Percentiles rank a stretch among this genome's conserved stretches.
These are phyloP conservation scores for Acanthisitta chloris DNA, from an alignment of 2,113 vertebrate species.

Conservation along the genomic window DNA sequence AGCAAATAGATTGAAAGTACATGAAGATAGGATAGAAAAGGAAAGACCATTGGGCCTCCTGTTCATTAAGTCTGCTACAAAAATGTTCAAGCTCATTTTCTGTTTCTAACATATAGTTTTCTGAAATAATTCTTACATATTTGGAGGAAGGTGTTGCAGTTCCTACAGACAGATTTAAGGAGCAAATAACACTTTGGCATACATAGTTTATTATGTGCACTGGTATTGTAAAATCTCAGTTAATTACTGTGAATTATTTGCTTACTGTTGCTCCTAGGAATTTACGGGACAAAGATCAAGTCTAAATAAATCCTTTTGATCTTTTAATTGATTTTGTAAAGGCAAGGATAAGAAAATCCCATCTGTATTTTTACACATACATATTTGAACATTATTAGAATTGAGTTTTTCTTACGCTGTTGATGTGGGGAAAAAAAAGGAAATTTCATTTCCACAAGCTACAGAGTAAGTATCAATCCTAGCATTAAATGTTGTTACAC, in stretches of 20 bases:
- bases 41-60: neutral
- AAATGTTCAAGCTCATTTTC: neutral
- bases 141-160: neutral
- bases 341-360: neutral
- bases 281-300: neutral
- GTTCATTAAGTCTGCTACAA: neutral
- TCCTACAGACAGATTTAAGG: neutral
- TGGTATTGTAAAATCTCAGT: neutral
- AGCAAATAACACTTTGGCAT: neutral
- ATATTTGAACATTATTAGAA: neutral
- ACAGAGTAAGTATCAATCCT: neutral
- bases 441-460: neutral
- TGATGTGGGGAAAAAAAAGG: neutral
- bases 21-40: neutral
- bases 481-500: neutral
- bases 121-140: neutral
- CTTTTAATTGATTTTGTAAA: neutral
- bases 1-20: neutral
- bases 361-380: neutral
- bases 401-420: neutral
- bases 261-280: neutral
- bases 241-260: constrained; percentile 16
- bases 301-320: constrained; percentile 10
- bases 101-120: neutral
- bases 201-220: neutral